These are phyloP conservation scores for Orchestes rusci DNA, from an alignment of 2,888 invertebrate genomes.

Conservation along the genomic window DNA sequence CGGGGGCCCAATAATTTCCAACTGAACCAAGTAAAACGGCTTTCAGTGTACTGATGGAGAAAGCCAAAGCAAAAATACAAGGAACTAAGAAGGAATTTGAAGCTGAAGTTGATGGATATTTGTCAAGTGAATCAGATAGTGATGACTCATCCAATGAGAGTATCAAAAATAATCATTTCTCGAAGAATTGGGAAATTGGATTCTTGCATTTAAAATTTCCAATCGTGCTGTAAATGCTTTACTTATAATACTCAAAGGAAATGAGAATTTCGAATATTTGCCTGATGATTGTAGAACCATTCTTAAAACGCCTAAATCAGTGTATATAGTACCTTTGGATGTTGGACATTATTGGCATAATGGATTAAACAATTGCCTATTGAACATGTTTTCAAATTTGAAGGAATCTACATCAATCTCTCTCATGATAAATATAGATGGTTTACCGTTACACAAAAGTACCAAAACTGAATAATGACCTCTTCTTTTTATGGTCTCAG, in stretches of 20 bases:
- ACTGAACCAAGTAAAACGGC: too few relatives aligned
- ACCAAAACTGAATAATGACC: slow-evolving; percentile 12
- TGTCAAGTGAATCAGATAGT: too few relatives aligned
- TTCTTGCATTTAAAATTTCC: not conserved
- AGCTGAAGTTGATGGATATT: too few relatives aligned
- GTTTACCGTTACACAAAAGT: slow-evolving; percentile 11
- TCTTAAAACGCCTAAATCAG: slow-evolving; percentile 16
- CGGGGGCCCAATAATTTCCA: too few relatives aligned
- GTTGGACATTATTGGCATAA: slow-evolving; percentile 21
- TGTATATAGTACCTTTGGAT: slow-evolving; percentile 12
- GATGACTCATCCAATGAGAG: too few relatives aligned
- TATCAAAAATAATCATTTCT: too few relatives aligned
- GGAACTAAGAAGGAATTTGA: too few relatives aligned
- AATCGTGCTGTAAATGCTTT: not conserved
- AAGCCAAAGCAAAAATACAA: too few relatives aligned
- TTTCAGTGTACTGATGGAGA: too few relatives aligned
- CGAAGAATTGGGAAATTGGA: not conserved
- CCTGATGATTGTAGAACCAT: slow-evolving; percentile 21
- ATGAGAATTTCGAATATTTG: not conserved
- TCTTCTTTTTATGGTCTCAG: slow-evolving; percentile 8
- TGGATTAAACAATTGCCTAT: slow-evolving; percentile 18
- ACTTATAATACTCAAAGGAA: not conserved
- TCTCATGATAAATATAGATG: slow-evolving; percentile 14
- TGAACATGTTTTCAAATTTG: slow-evolving; percentile 2
- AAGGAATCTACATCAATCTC: slow-evolving; percentile 12